Evolutionary conservation across 2,888 invertebrate species (phyloP), one percentile per base, ranked within the genome.

Genomic region (Cryptocephalus moraei): DNA sequence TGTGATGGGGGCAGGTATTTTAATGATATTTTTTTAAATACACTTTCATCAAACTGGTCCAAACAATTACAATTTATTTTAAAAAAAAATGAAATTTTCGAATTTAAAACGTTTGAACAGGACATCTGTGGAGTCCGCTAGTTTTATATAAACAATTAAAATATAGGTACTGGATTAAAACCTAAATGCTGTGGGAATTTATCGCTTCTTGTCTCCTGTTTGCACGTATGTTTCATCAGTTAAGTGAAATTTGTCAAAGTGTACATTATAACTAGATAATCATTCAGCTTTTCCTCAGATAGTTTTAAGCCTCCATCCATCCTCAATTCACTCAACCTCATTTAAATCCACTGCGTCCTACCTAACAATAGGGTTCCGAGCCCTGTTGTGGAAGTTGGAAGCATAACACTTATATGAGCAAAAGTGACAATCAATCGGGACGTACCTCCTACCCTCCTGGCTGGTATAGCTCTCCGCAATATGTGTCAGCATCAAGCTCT

Each of bases 391-490:
- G 45, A 60, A 61, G 41, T 57, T 54, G 40, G 54, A 52, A 43
- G 55, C 48, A 47, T 66, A 63, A 60, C 82, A 82, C 49, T 64
- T 70, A 8, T 67, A 61, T 22, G 80, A 81, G 65, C 82, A 83
- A 65, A 77, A 81, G 60, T 74, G 78, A 62, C 78, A 79, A 58
- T 81, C 78, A 57, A 80, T 75, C 31, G 73, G 72, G 39, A 79
- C 69, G 56, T 63, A 64, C 41, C 52, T 64, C 62, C 51, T 67
- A 64, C 56, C 64, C 64, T 51, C 50, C 63, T 68, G 71, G 65
- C 50, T 71, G 36, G 52, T 57, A 64, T 57, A 71, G 65, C 54
- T 68, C 62, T 67, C 70, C 58, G 63, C 71, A 67, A 67, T 69
- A 65, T 50, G 70, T 61, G 62, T 70, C 67, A 56, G 72, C 59